Conservation (phyloP, 1,140 invertebrate genomes). For the Nebria ingens region DNA sequence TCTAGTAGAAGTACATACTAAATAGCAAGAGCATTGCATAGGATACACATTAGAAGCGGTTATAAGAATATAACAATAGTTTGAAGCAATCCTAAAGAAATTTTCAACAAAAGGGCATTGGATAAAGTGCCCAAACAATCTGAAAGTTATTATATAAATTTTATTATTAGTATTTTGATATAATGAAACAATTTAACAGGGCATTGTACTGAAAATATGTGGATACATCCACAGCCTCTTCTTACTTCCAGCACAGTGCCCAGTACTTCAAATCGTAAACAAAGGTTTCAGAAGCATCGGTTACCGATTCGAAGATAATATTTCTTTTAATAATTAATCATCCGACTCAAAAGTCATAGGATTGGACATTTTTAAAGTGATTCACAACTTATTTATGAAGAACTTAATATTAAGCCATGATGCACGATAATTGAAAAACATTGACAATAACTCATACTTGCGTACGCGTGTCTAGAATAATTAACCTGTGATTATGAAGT, state of each 20-base stretch:
- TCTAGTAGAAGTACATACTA: background rate
- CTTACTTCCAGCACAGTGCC: background rate
- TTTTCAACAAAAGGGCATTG: background rate
- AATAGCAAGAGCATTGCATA: background rate
- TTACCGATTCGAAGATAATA: too few species aligned
- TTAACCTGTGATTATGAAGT: slow-evolving; percentile 2
- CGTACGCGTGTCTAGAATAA: background rate
- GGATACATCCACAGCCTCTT: background rate
- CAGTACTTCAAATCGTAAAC: background rate
- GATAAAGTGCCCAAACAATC: slow-evolving; percentile 1
- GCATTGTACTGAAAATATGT: background rate
- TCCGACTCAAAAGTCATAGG: too few species aligned
- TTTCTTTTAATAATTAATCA: too few species aligned
- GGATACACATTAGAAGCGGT: background rate
- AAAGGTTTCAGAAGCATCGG: too few species aligned
- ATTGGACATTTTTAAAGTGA: background rate
- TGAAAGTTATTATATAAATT: background rate
- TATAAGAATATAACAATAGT: background rate
- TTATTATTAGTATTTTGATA: background rate
- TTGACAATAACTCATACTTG: background rate
- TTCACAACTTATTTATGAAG: too few species aligned
- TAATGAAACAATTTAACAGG: background rate
- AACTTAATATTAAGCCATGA: too few species aligned
- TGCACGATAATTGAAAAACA: too few species aligned
- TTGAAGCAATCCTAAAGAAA: background rate